Percentiles rank a stretch among this genome's conserved stretches.
phyloP scores from a whole-genome alignment of 1,140 invertebrate genomes.

The Drusus annulatus region DNA sequence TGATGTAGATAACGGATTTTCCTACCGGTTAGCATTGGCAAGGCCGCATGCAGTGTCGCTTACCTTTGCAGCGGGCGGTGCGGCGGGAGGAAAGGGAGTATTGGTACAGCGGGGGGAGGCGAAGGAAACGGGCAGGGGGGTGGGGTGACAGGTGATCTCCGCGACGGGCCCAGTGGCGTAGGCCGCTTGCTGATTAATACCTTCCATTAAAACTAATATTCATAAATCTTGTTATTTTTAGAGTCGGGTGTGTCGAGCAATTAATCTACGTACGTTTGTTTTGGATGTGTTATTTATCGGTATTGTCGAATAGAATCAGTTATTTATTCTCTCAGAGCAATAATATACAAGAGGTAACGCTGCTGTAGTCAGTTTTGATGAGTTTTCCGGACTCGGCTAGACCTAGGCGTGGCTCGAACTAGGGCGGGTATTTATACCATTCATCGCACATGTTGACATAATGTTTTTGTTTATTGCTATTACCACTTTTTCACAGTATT shows the following conservation, averaged over 20 bases:
- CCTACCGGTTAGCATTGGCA: slow-evolving; percentile 41
- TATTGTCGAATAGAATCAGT: not conserved
- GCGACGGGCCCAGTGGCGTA: slow-evolving; percentile 22
- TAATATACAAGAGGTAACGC: too few relatives aligned
- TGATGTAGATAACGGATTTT: slow-evolving; percentile 10
- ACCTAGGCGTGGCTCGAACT: too few relatives aligned
- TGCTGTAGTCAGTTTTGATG: too few relatives aligned
- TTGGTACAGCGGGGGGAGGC: not conserved
- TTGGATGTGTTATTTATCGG: not conserved
- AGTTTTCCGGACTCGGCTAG: too few relatives aligned
- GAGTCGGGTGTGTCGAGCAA: not conserved
- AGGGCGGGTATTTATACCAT: too few relatives aligned
- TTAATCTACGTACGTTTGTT: not conserved
- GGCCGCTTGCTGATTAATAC: not conserved
- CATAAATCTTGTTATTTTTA: not conserved
- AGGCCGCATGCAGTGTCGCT: slow-evolving; percentile 36
- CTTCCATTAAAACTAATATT: not conserved
- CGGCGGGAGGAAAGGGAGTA: not conserved
- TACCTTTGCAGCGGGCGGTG: not conserved
- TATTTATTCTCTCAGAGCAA: too few relatives aligned
- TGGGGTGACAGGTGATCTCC: slow-evolving; percentile 23
- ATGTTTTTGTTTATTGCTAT: too few relatives aligned
- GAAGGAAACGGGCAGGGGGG: not conserved
- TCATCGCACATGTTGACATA: too few relatives aligned
- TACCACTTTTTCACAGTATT: too few relatives aligned